Evolutionary conservation across 2,888 invertebrate genomes (phyloP), one percentile per base, ranked within the genome.

Genomic region (Meliscaeva auricollis): DNA sequence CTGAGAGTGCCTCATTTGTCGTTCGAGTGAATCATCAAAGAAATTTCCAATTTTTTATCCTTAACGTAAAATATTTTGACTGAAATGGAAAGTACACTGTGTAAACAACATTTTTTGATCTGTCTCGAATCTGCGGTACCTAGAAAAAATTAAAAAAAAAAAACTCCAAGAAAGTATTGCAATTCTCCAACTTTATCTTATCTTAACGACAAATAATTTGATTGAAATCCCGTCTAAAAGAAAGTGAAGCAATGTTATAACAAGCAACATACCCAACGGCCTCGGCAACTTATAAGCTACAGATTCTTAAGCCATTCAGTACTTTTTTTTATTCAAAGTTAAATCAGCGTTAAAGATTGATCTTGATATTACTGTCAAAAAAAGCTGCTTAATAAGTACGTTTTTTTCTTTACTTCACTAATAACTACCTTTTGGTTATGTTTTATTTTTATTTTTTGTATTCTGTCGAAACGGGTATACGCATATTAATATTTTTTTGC

Each of bases 141-240:
- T 11, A 38, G 3, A 38, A 38, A n/a, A n/a, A n/a, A n/a, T n/a
- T 11, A 38, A 13, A 38, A 38, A 38, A 38, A 15, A 44, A 74
- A 20, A 75, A 75, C 69, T n/a, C n/a, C n/a, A n/a, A n/a, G n/a
- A n/a, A n/a, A n/a, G 54, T 75, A 46, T 64, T 72, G 50, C 73
- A 68, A 74, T 74, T 46, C 66, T n/a, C 17, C 81, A 66, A 15
- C 30, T 54, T 82, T 64, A 76, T n/a, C 62, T 48, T 62, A 35
- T 56, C 56, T 70, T 30, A 64, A 70, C 44, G 48, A 76, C 75
- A 76, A 26, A 66, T 64, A 76, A 32, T 76, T 72, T 76, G 72
- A 82, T 72, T 76, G 75, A 76, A 81, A 72, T 35, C 32, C 66
- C 70, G 17, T 72, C 5, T 11, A 72, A 81, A 81, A 73, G 82